A percentile compares a stretch with the other conserved stretches of the same genome.
Conservation (phyloP, 2,888 invertebrate species). For the Clusia tigrina region DNA sequence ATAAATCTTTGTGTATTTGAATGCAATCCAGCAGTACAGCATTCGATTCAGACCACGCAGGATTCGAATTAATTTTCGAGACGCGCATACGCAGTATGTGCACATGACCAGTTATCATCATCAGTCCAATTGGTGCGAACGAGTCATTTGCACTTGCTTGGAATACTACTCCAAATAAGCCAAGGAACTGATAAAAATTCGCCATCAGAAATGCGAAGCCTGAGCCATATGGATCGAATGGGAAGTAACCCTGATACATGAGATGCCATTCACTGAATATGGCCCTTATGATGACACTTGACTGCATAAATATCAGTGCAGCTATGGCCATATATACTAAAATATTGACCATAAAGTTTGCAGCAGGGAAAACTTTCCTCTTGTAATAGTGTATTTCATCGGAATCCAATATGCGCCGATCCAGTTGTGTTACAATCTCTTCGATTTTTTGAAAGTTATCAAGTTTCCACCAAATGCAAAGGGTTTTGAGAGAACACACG, state of each 20-base stretch:
- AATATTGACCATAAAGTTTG: constrained; percentile 7
- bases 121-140: constrained; percentile 31
- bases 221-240: constrained; percentile 27
- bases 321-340: constrained; percentile 14
- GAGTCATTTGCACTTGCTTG: constrained; percentile 35
- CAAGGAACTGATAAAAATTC: constrained; percentile 35
- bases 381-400: constrained; percentile 28
- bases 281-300: constrained; percentile 29
- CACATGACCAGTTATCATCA: constrained; percentile 36
- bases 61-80: constrained; percentile 28
- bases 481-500: constrained; percentile 30
- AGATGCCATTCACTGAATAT: constrained; percentile 29
- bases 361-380: neutral
- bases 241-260: constrained; percentile 39
- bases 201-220: constrained; percentile 22
- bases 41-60: constrained; percentile 5
- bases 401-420: constrained; percentile 16
- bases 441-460: constrained; percentile 28
- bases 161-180: constrained; percentile 29
- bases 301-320: constrained; percentile 21
- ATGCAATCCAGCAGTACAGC: constrained; percentile 32
- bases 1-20: constrained; percentile 35
- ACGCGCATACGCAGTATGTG: constrained; percentile 34
- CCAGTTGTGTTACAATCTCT: constrained; percentile 26
- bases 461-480: constrained; percentile 32